phyloP scores from a whole-genome alignment of 2,797 vertebrate genomes.

The Molossus molossus region DNA sequence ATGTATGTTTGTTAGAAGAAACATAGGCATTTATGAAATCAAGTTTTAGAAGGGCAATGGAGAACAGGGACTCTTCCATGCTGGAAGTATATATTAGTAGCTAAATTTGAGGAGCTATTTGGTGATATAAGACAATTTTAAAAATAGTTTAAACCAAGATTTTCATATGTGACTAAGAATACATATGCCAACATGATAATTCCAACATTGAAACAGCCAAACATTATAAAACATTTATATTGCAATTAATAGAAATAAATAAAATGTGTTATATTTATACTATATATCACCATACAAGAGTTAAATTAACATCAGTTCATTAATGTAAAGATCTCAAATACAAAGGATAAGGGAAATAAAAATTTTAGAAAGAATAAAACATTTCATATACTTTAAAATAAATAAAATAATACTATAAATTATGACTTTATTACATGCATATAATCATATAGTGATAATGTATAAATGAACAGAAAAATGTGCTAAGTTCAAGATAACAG shows the following conservation, averaged over 20 bases:
- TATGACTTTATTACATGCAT: not conserved
- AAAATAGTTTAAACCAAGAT: not conserved
- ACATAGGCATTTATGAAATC: not conserved
- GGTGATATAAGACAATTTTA: not conserved
- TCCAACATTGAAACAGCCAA: not conserved
- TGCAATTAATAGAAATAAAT: not conserved
- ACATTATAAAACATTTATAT: not conserved
- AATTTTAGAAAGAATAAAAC: not conserved
- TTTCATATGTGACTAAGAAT: not conserved
- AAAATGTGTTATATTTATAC: not conserved
- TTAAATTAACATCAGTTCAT: constrained; percentile 30
- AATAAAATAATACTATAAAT: not conserved
- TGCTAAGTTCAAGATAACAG: not conserved
- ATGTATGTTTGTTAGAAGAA: not conserved
- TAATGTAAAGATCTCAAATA: not conserved
- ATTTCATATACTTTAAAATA: not conserved
- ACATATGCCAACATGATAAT: not conserved
- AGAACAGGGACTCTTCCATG: not conserved
- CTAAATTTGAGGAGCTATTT: not conserved
- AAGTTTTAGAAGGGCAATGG: not conserved
- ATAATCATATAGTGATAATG: not conserved
- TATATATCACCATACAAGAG: not conserved
- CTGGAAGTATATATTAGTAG: not conserved
- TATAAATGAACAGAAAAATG: not conserved
- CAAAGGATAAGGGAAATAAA: not conserved